phyloP scores from a whole-genome alignment of 1,140 invertebrate species.

The Helicoverpa zea region DNA sequence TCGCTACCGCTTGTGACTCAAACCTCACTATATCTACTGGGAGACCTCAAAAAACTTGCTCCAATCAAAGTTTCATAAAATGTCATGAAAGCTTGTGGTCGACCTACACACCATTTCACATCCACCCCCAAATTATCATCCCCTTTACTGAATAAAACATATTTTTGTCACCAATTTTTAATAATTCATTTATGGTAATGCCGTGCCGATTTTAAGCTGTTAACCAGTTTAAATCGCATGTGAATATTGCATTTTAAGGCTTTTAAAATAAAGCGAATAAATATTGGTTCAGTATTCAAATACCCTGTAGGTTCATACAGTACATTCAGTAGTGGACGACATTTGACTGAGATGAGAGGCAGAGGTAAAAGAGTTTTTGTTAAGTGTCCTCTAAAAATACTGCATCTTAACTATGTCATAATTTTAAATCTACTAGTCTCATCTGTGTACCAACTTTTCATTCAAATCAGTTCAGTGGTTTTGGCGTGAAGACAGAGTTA shows the following conservation, averaged over 20 bases:
- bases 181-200: conserved; percentile 65
- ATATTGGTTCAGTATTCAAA: too few species aligned
- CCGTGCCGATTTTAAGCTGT: conserved; percentile 11
- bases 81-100: background rate
- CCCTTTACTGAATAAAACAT: conserved; percentile 61
- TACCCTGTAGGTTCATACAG: too few species aligned
- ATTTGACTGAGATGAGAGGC: too few species aligned
- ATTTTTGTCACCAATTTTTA: conserved; percentile 54
- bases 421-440: too few species aligned
- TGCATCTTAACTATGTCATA: too few species aligned
- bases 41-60: background rate
- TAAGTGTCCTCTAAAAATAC: too few species aligned
- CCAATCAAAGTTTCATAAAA: conserved; percentile 20
- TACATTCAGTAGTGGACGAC: too few species aligned
- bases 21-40: background rate
- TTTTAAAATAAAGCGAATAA: conserved; percentile 3
- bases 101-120: conserved; percentile 7
- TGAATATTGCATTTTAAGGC: conserved; percentile 8
- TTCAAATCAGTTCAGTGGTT: too few species aligned
- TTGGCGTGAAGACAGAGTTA: too few species aligned
- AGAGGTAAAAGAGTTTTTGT: too few species aligned
- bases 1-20: background rate
- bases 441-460: too few species aligned
- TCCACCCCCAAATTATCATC: background rate
- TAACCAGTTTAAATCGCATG: background rate